phyloP scores from a whole-genome alignment of 2,797 vertebrate genomes.

The Harpagifer antarcticus region DNA sequence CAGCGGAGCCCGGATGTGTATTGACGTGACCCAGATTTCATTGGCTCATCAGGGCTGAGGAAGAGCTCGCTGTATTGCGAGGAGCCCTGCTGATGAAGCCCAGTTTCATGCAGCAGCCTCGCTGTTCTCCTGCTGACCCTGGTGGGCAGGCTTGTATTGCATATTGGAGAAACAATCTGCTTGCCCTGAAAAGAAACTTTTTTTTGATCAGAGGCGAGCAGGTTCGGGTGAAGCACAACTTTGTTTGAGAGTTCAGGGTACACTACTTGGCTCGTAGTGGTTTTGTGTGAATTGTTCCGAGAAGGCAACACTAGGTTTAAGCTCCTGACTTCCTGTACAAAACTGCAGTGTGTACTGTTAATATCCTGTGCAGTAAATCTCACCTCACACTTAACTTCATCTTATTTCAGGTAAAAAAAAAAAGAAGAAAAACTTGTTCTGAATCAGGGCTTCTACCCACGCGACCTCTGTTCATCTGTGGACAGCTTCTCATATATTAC shows the following conservation, averaged over 20 bases:
- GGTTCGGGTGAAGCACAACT: constrained; percentile 80
- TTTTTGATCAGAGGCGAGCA: constrained; percentile 51
- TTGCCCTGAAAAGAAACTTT: constrained; percentile 60
- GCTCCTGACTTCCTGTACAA: constrained; percentile 77
- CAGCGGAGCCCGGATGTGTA: constrained; percentile 69
- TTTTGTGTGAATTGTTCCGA: constrained; percentile 56
- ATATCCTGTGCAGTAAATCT: constrained; percentile 78
- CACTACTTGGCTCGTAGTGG: constrained; percentile 52
- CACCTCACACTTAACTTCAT: constrained; percentile 78
- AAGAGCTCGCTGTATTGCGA: constrained; percentile 53
- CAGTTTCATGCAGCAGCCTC: constrained; percentile 53
- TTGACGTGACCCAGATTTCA: constrained; percentile 80
- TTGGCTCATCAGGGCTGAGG: constrained; percentile 56
- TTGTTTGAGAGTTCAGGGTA: constrained; percentile 80
- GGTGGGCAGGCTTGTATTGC: constrained; percentile 62
- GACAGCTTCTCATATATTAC: constrained; percentile 75
- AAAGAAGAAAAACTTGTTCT: constrained; percentile 58
- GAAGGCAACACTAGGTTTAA: constrained; percentile 54
- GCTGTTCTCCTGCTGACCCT: constrained; percentile 57
- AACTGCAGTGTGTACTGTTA: constrained; percentile 74
- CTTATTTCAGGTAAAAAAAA: constrained; percentile 76
- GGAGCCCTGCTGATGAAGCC: constrained; percentile 38
- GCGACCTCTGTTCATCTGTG: constrained; percentile 73
- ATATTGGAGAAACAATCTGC: constrained; percentile 71
- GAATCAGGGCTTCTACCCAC: constrained; percentile 80